phyloP scores from a whole-genome alignment of 2,797 vertebrate species.

The Coccyzus lansbergi region DNA sequence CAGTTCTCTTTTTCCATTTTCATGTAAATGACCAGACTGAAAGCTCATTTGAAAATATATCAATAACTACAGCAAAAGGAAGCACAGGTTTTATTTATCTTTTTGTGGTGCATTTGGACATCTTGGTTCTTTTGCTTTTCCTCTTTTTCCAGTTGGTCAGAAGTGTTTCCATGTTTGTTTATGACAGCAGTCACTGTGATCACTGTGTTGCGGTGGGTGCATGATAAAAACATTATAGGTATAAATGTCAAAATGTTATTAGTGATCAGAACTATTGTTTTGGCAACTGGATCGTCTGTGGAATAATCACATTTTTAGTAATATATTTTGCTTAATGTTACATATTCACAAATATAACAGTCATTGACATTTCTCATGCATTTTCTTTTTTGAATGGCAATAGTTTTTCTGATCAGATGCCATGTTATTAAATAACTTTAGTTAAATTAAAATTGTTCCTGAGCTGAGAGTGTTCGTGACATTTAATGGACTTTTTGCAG shows the following conservation, averaged over 20 bases:
- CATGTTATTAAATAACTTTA: conserved; percentile 15
- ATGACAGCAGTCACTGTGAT: background rate
- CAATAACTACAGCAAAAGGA: background rate
- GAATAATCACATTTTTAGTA: background rate
- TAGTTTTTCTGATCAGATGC: conserved; percentile 7
- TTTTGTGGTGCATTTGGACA: background rate
- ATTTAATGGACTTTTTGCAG: conserved; percentile 5
- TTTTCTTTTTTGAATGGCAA: background rate
- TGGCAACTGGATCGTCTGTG: background rate
- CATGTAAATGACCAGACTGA: background rate
- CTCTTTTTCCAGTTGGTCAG: accelerated
- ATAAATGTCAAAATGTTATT: conserved; percentile 23
- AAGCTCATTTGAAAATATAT: background rate
- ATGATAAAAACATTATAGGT: background rate
- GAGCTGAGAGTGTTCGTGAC: background rate
- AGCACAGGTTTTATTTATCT: background rate
- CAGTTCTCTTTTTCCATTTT: background rate
- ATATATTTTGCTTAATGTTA: background rate
- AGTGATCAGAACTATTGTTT: background rate
- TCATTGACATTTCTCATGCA: background rate
- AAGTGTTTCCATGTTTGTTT: background rate
- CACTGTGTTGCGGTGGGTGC: background rate
- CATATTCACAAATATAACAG: background rate
- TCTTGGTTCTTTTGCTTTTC: accelerated
- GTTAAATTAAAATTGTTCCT: conserved; percentile 38